phyloP scores from a whole-genome alignment of 2,113 vertebrate species.

The Mesembrinibis cayennensis region DNA sequence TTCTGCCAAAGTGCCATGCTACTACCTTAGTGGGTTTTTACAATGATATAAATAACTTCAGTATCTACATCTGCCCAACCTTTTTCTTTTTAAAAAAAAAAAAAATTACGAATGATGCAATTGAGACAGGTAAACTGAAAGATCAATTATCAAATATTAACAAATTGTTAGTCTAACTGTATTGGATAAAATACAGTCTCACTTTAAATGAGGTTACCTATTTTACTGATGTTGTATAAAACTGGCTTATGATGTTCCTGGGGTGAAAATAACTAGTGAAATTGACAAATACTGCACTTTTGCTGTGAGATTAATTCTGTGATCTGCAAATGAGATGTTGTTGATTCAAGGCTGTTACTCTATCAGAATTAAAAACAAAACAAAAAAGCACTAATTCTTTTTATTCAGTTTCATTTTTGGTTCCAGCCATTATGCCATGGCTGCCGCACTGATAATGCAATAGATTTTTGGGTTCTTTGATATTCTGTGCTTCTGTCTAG shows the following conservation, averaged over 20 bases:
- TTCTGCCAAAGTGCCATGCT: not conserved
- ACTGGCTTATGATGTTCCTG: not conserved
- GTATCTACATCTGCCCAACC: not conserved
- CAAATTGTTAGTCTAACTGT: not conserved
- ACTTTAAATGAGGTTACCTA: not conserved
- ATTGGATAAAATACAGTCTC: not conserved
- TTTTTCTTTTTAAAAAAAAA: not conserved
- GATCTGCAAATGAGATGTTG: not conserved
- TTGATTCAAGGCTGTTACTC: constrained; percentile 14
- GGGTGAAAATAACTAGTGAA: not conserved
- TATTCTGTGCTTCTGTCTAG: not conserved
- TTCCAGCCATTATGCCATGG: not conserved
- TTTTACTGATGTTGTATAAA: not conserved
- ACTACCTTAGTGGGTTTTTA: not conserved
- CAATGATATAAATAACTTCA: not conserved
- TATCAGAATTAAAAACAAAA: not conserved
- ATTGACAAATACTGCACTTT: not conserved
- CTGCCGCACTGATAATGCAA: not conserved
- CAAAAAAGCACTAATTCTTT: not conserved
- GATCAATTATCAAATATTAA: not conserved
- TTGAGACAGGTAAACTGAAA: not conserved
- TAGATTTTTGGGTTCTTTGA: not conserved
- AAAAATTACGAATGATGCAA: not conserved
- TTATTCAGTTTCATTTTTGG: not conserved
- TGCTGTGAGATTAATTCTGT: constrained; percentile 11